Evolutionary conservation across 2,888 invertebrate species (phyloP), one percentile per base, ranked within the genome.

Genomic region (Punctoribates punctum): DNA sequence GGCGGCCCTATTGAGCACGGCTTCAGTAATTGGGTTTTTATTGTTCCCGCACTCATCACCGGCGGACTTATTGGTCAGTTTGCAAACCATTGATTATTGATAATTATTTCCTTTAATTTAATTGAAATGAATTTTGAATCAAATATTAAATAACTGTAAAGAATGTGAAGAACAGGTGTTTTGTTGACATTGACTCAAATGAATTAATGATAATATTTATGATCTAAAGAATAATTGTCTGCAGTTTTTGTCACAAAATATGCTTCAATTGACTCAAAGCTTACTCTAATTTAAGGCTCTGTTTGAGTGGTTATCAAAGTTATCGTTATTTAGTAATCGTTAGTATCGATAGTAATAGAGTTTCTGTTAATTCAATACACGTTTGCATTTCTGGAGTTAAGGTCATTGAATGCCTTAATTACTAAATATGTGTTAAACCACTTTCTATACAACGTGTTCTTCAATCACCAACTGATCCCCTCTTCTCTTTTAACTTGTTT

Each of bases 11-110:
- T 91, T 82, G 92, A 93, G 83, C 92, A 93, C 85, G 91, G 91
- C 80, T 93, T 94, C 85, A 92, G 92, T 79, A 93, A 94, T 85
- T 86, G 89, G 62, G 91, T 94, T 80, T 94, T 94, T 84, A 90
- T 94, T 81, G 83, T 94, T 81, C 93, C 94, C 80, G 93, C 90
- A 74, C 88, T 93, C 80, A 88, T 94, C 80, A 89, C 93, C 81
- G 85, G 90, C 80, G 88, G 89, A 80, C 86, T 94, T 83, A 88
- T 91, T 85, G 90, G 94, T 94, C 34, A 34, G 34, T 34, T 34
- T 34, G 3, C 4, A 34, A 3, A 5, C 34, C 8, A 5, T 34
- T 34, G 34, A 8, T 34, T 34, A 34, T 34, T n/a, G 8, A 34
- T 34, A 34, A 34, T 34, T 34, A 34, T 34, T 34, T 5, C 8